Percentiles rank a stretch among this genome's conserved stretches.
phyloP scores from a whole-genome alignment of 2,888 invertebrate species.

The Congeria kusceri region DNA sequence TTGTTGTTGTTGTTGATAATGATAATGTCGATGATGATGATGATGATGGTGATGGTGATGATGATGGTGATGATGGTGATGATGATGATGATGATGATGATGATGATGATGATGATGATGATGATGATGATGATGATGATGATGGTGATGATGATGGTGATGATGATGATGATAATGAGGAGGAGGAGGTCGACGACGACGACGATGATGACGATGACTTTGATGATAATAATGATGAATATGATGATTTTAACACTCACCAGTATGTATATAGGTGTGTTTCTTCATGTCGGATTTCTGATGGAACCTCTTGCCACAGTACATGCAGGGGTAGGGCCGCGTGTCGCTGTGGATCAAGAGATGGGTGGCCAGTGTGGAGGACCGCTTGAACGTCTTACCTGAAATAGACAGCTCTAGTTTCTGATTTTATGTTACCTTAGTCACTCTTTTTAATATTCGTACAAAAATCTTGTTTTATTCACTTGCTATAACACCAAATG shows the following conservation, averaged over 20 bases:
- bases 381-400: constrained; percentile 93
- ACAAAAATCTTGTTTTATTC: too few species aligned
- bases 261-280: constrained; percentile 98
- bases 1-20: too few species aligned
- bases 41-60: neutral
- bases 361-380: constrained; percentile 97
- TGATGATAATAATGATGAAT: too few species aligned
- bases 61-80: neutral
- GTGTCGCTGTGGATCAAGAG: constrained; percentile 98
- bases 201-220: too few species aligned
- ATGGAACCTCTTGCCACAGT: constrained; percentile 98
- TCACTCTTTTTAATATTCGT: too few species aligned
- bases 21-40: neutral
- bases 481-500: too few species aligned
- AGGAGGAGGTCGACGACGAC: too few species aligned
- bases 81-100: neutral
- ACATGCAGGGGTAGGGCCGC: constrained; percentile 98
- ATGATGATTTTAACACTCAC: constrained; percentile 86
- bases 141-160: constrained; percentile 1
- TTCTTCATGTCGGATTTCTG: constrained; percentile 99
- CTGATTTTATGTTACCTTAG: too few species aligned
- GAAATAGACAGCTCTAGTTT: neutral
- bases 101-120: constrained; percentile 1
- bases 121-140: constrained; percentile 13
- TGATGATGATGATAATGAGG: too few species aligned